A percentile compares a stretch with the other conserved stretches of the same genome.
phyloP scores from a whole-genome alignment of 2,113 vertebrate species.

The Condylura cristata region DNA sequence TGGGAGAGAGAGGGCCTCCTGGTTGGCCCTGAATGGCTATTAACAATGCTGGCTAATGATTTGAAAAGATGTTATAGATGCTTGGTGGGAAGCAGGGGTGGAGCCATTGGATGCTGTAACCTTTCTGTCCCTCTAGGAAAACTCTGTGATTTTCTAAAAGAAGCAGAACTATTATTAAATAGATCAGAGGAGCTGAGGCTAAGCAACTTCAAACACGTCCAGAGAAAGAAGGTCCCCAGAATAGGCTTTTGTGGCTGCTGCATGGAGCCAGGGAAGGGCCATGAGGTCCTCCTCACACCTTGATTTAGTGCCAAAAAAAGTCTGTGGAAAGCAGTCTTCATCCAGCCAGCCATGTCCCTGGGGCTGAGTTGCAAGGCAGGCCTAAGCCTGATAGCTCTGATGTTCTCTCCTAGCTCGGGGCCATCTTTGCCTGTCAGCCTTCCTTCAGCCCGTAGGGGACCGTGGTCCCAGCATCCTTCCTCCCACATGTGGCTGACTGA shows the following conservation, averaged over 20 bases:
- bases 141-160: conserved; percentile 55
- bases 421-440: conserved; percentile 4
- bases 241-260: conserved; percentile 70
- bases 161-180: conserved; percentile 60
- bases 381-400: conserved; percentile 10
- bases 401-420: background rate
- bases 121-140: conserved; percentile 15
- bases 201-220: conserved; percentile 68
- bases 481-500: conserved; percentile 32
- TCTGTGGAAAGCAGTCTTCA: conserved; percentile 23
- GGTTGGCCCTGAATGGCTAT: background rate
- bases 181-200: conserved; percentile 51
- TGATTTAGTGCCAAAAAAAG: conserved; percentile 61
- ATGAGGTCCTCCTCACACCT: conserved; percentile 46
- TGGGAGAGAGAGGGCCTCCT: background rate
- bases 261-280: conserved; percentile 49
- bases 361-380: conserved; percentile 41
- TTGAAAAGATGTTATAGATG: background rate
- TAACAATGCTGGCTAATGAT: background rate
- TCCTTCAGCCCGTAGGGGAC: background rate
- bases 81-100: background rate
- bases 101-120: background rate
- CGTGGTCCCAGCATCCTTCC: conserved; percentile 27
- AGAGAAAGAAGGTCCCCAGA: conserved; percentile 67
- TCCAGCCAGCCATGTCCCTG: conserved; percentile 17